Evolutionary conservation across 2,888 invertebrate genomes (phyloP).

Genomic region (Zhuqinia jingwanae): DNA sequence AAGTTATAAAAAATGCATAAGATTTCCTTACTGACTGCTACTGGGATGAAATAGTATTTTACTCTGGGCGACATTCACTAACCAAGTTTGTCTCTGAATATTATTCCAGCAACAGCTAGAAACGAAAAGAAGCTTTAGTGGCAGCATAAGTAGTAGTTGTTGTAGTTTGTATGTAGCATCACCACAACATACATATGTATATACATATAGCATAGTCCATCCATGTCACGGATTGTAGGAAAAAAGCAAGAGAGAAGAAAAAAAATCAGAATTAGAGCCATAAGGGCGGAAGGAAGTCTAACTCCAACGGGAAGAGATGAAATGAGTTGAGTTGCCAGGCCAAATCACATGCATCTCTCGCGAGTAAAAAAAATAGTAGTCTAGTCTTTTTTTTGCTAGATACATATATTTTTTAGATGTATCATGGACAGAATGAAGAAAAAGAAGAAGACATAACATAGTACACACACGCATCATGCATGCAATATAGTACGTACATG

Average conservation of each 20-base stretch:
- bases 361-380: background rate
- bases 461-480: slow-evolving; percentile 5
- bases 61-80: slow-evolving; percentile 25
- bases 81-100: slow-evolving; percentile 11
- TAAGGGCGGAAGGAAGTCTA: slow-evolving; percentile 65
- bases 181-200: too few species aligned
- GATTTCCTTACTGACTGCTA: background rate
- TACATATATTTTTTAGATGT: too few species aligned
- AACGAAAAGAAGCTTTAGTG: background rate
- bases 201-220: too few species aligned
- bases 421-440: background rate
- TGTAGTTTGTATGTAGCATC: too few species aligned
- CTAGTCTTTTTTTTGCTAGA: background rate
- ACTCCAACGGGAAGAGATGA: slow-evolving; percentile 60
- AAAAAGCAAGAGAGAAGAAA: slow-evolving; percentile 4
- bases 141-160: background rate
- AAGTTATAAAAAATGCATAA: background rate
- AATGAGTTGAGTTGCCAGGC: slow-evolving; percentile 59
- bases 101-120: slow-evolving; percentile 43
- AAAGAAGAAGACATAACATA: background rate
- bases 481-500: background rate
- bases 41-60: background rate
- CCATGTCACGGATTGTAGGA: background rate
- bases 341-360: slow-evolving; percentile 1
- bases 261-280: slow-evolving; percentile 56